Evolutionary conservation across 2,113 vertebrate genomes (phyloP).

Genomic region (Chaenogobius annularis): DNA sequence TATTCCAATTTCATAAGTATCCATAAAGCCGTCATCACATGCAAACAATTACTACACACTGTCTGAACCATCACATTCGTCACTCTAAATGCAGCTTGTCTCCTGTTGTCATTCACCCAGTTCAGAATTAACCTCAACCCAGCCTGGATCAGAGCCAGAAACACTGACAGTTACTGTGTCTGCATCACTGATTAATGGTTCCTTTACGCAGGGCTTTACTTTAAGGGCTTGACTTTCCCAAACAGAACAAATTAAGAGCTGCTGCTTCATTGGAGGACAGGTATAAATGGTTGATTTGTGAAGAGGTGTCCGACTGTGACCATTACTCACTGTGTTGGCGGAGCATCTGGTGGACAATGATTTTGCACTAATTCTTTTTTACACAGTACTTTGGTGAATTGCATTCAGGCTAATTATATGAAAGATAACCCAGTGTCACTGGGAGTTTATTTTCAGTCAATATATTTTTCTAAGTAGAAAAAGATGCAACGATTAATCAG

Average conservation of each 20-base stretch:
- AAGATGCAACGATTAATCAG: not conserved
- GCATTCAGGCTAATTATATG: not conserved
- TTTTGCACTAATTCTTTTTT: slow-evolving; percentile 2
- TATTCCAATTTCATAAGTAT: not conserved
- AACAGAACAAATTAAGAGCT: slow-evolving; percentile 5
- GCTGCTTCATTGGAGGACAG: slow-evolving; percentile 6
- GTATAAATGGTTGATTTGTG: slow-evolving; percentile 5
- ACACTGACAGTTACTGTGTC: slow-evolving; percentile 5
- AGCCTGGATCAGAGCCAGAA: not conserved
- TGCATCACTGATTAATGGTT: not conserved
- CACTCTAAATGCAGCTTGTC: slow-evolving; percentile 10
- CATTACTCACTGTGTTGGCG: not conserved
- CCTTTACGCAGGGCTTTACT: not conserved
- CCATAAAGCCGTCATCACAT: not conserved
- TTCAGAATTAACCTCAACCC: slow-evolving; percentile 2
- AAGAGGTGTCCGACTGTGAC: not conserved
- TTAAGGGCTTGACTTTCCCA: slow-evolving; percentile 8
- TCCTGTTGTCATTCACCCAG: slow-evolving; percentile 12
- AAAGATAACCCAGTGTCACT: not conserved
- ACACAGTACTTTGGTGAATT: slow-evolving; percentile 3
- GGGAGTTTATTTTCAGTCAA: slow-evolving; percentile 2
- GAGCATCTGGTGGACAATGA: not conserved
- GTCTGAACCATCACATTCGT: not conserved
- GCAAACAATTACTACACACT: no score
- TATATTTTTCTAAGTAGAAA: not conserved